A percentile compares a stretch with the other conserved stretches of the same genome.
Evolutionary conservation across 2,797 vertebrate genomes (phyloP).

Genomic region (Rhinoraja longicauda): DNA sequence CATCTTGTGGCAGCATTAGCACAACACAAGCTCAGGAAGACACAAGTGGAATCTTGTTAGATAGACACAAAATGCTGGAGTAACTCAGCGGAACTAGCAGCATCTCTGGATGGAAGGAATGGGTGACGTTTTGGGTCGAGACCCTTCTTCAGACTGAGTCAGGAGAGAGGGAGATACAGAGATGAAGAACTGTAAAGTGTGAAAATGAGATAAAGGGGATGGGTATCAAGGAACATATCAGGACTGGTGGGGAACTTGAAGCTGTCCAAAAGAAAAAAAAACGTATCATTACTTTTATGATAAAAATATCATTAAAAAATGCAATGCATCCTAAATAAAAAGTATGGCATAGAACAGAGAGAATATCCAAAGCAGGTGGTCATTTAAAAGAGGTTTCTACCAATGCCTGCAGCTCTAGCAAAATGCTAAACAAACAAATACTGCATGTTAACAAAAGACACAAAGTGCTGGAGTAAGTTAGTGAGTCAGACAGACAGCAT

Average conservation of each 20-base stretch:
- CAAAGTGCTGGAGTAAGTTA: no score
- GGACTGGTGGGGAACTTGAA: not conserved
- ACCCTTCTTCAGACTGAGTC: no score
- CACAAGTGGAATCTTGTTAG: not conserved
- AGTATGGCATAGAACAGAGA: not conserved
- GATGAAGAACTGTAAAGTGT: no score
- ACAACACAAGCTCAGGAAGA: not conserved
- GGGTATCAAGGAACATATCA: no score
- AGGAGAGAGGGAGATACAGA: no score
- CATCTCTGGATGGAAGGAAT: no score
- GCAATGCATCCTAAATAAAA: not conserved
- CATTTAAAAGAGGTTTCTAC: conserved; percentile 22
- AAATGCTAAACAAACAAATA: conserved; percentile 30
- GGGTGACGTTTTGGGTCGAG: no score
- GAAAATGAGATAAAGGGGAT: no score
- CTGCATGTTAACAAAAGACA: no score
- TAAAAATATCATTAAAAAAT: not conserved
- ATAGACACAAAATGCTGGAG: no score
- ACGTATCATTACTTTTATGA: not conserved
- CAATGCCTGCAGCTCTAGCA: not conserved
- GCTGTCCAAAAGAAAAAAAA: not conserved
- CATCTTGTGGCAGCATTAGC: conserved; percentile 19
- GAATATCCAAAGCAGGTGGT: not conserved
- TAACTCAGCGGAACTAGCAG: no score
- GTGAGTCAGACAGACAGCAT: no score